phyloP scores from a whole-genome alignment of 2,113 vertebrate genomes.

The Larimichthys polyactis region DNA sequence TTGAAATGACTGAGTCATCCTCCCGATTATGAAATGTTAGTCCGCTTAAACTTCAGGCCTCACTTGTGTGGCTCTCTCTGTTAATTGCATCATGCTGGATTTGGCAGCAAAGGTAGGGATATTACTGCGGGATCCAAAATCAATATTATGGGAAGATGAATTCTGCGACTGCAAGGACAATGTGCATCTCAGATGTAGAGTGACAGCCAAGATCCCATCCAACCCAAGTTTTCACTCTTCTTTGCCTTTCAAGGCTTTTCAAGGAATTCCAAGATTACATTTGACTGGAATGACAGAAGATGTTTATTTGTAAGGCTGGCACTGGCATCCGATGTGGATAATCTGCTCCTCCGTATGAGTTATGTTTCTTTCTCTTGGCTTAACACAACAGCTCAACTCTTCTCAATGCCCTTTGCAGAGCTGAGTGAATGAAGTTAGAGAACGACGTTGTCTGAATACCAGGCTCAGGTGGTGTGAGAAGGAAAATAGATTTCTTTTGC shows the following conservation, averaged over 20 bases:
- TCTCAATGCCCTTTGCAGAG: constrained; percentile 27
- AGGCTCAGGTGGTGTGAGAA: constrained; percentile 30
- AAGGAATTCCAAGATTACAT: constrained; percentile 25
- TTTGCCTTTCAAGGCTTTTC: constrained; percentile 22
- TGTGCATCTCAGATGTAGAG: constrained; percentile 64
- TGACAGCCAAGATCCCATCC: constrained; percentile 55
- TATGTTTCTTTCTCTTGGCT: constrained; percentile 49
- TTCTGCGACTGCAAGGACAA: constrained; percentile 71
- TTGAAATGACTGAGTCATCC: constrained; percentile 64
- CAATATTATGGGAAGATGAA: constrained; percentile 78
- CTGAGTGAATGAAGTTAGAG: constrained; percentile 25
- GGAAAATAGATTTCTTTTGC: constrained; percentile 46
- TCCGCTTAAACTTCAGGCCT: constrained; percentile 56
- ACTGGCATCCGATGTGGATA: constrained; percentile 32
- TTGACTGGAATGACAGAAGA: constrained; percentile 24
- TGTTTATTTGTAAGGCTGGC: constrained; percentile 49
- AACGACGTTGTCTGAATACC: constrained; percentile 23
- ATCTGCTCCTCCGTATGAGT: constrained; percentile 12
- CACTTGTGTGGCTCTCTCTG: constrained; percentile 44
- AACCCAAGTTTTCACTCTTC: constrained; percentile 16
- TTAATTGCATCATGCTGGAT: constrained; percentile 74
- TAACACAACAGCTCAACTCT: not conserved
- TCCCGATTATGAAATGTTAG: constrained; percentile 59
- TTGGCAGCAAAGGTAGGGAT: constrained; percentile 66
- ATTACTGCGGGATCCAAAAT: constrained; percentile 71